phyloP scores from a whole-genome alignment of 1,140 invertebrate genomes.

The Mya arenaria region DNA sequence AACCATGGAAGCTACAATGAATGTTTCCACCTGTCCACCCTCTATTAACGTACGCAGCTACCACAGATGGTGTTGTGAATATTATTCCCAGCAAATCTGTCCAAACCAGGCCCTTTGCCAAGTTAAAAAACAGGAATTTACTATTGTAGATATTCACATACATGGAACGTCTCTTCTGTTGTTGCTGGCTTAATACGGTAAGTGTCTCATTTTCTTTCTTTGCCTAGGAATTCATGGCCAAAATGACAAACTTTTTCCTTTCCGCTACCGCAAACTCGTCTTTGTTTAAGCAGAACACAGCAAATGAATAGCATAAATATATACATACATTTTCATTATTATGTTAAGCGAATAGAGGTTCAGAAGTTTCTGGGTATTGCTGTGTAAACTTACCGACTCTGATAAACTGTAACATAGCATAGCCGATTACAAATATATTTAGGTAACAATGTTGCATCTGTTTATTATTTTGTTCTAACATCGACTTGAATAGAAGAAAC shows the following conservation, averaged over 20 bases:
- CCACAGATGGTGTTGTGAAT: constrained; percentile 78
- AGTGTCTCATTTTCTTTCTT: too few relatives aligned
- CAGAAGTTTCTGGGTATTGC: constrained; percentile 81
- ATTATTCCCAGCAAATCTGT: constrained; percentile 81
- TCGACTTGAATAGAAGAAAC: constrained; percentile 79
- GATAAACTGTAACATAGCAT: constrained; percentile 78
- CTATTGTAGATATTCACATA: too few relatives aligned
- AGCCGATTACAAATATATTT: constrained; percentile 74
- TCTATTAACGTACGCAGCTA: constrained; percentile 76
- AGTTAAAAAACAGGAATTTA: too few relatives aligned
- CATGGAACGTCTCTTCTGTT: too few relatives aligned
- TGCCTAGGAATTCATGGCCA: too few relatives aligned
- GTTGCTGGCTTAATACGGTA: too few relatives aligned
- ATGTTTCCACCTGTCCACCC: constrained; percentile 66
- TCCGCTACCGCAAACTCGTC: too few relatives aligned
- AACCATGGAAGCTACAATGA: constrained; percentile 78
- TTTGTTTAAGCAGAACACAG: constrained; percentile 73
- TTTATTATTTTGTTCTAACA: constrained; percentile 72
- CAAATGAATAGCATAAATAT: constrained; percentile 76
- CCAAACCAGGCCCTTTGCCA: constrained; percentile 79
- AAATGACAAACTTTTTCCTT: too few relatives aligned
- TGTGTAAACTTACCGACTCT: constrained; percentile 77
- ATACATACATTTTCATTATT: constrained; percentile 69
- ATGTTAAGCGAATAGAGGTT: constrained; percentile 76
- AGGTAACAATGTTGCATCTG: constrained; percentile 72